phyloP scores from a whole-genome alignment of 2,888 invertebrate species.

The Glyphotaelius pellucidus region DNA sequence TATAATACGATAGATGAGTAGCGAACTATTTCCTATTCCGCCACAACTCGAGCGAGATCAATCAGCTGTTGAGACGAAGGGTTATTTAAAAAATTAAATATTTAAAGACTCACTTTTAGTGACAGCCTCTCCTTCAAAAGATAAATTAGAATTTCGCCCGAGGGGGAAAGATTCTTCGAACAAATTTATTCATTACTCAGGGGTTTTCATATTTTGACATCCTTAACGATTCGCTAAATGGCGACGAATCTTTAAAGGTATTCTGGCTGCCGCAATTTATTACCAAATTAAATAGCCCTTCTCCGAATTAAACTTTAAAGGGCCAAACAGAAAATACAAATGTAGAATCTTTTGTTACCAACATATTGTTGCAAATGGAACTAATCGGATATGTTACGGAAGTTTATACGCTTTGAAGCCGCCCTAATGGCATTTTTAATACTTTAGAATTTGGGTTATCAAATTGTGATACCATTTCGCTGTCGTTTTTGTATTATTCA shows the following conservation, averaged over 20 bases:
- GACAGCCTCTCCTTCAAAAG: neutral
- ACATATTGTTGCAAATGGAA: neutral
- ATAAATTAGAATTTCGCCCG: conserved; percentile 27
- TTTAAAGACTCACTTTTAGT: neutral
- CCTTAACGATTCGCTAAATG: conserved; percentile 40
- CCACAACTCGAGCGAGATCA: neutral
- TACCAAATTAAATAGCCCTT: neutral
- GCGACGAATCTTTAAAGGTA: conserved; percentile 16
- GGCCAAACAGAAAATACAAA: neutral
- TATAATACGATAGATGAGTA: neutral
- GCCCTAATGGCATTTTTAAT: neutral
- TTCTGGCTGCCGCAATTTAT: conserved; percentile 5
- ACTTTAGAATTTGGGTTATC: neutral
- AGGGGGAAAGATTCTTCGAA: conserved; percentile 20
- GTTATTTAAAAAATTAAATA: neutral
- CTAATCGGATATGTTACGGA: neutral
- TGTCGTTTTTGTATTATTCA: neutral
- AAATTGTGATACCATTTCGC: neutral
- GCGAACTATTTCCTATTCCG: neutral
- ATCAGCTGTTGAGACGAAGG: neutral
- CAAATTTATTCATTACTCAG: conserved; percentile 49
- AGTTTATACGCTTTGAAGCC: neutral
- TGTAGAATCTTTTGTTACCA: neutral
- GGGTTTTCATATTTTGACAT: conserved; percentile 48
- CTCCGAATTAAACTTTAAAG: neutral